Evolutionary conservation across 2,797 vertebrate species (phyloP), one percentile per base, ranked within the genome.

Genomic region (Gephyroberyx darwinii): DNA sequence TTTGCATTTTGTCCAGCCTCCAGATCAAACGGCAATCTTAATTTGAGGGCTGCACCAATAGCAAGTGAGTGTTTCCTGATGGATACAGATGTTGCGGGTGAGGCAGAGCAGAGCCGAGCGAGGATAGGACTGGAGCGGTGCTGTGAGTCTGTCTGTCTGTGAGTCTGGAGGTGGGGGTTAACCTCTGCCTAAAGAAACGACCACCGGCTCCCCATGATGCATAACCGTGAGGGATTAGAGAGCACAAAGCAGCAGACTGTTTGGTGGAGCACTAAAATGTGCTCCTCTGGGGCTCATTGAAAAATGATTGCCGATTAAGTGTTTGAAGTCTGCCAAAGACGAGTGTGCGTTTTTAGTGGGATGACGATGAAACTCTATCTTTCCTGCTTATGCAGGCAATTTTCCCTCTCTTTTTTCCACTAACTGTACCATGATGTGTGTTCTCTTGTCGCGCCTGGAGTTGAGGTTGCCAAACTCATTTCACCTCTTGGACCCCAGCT

Each of bases 381-480:
- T 85, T 91, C 89, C 91, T 92, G 91, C 91, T 94, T 93, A 94
- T 93, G 90, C 92, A 92, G 93, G 90, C 92, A 93, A 93, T 94
- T 94, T 94, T 92, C 89, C 86, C 81, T 88, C 89, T 89, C 88
- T 92, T 93, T 92, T 80, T 92, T 84, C 86, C 85, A 88, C 90
- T 91, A 92, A 94, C 91, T 91, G 92, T 91, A 90, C 84, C 91
- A 89, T 90, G 89, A 89, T 94, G 93, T 94, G 93, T 93, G 92
- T 92, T 93, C 89, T 86, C 83, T 89, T 90, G 87, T 91, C 87
- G 63, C 54, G 72, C 86, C 84, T 83, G 84, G 84, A 85, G 86
- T 90, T 77, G 87, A 93, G 92, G 93, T 94, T 94, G 92, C 93
- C 93, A 94, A 95, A 95, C 92, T 95, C 93, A 94, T 95, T 95